These are phyloP conservation scores for Rhopalosiphum nymphaeae DNA, from an alignment of 2,888 invertebrate genomes.

Conservation along the genomic window DNA sequence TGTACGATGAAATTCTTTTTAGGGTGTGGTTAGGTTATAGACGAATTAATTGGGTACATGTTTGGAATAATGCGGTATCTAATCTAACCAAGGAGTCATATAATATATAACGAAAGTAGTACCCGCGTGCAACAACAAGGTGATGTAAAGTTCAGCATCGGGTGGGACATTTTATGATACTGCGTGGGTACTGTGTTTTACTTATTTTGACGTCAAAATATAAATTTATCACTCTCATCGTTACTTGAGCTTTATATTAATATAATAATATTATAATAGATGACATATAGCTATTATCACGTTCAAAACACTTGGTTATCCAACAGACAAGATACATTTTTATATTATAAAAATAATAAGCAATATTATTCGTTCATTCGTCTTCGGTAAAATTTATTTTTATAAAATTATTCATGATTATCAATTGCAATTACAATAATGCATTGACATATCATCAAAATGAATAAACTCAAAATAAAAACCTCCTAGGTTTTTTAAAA, in stretches of 20 bases:
- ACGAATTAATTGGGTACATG: conserved; percentile 5
- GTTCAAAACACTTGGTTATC: not conserved
- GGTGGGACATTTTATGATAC: not conserved
- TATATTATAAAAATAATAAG: not conserved
- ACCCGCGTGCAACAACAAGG: not conserved
- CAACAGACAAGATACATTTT: not conserved
- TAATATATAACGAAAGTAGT: not conserved
- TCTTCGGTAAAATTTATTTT: too few relatives aligned
- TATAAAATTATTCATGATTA: not conserved
- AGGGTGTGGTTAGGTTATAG: conserved; percentile 1
- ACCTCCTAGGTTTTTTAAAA: not conserved
- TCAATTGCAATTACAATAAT: not conserved
- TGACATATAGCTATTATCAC: not conserved
- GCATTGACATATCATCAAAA: not conserved
- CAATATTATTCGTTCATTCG: not conserved
- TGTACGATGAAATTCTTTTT: not conserved
- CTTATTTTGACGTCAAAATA: not conserved
- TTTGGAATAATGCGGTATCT: not conserved
- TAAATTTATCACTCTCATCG: not conserved
- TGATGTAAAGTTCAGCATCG: not conserved
- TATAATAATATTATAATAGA: not conserved
- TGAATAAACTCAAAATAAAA: not conserved
- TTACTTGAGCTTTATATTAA: not conserved
- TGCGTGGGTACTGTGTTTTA: not conserved
- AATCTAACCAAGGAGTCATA: not conserved